A percentile compares a stretch with the other conserved stretches of the same genome.
Evolutionary conservation across 2,113 vertebrate species (phyloP).

Genomic region (Python bivittatus): DNA sequence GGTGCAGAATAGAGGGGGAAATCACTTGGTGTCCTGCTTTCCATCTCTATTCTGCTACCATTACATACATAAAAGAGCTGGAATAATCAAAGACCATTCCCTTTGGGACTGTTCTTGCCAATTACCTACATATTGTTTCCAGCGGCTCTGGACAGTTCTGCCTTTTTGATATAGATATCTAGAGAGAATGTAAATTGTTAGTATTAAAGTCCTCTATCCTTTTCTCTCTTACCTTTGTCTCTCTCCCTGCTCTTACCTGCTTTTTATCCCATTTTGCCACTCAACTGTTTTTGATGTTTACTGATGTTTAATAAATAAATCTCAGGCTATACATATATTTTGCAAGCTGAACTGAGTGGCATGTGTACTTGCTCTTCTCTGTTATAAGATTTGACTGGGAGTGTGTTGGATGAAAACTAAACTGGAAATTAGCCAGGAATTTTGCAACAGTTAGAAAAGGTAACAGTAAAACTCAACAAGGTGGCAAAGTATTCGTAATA

Average conservation of each 20-base stretch:
- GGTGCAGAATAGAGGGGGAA: neutral
- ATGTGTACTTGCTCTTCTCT: neutral
- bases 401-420: neutral
- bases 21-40: neutral
- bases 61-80: neutral
- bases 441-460: neutral
- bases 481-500: neutral
- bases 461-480: neutral
- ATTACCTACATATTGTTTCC: neutral
- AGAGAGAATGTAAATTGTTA: neutral
- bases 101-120: neutral
- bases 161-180: neutral
- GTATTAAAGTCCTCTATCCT: neutral
- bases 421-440: neutral
- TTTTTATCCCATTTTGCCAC: neutral
- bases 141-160: neutral
- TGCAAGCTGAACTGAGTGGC: neutral
- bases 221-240: neutral
- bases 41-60: neutral
- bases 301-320: neutral
- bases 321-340: neutral
- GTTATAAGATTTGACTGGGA: neutral
- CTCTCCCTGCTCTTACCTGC: neutral
- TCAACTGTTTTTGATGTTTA: neutral
- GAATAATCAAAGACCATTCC: neutral